phyloP scores from a whole-genome alignment of 2,113 vertebrate species.

The Chloropsis cyanopogon region DNA sequence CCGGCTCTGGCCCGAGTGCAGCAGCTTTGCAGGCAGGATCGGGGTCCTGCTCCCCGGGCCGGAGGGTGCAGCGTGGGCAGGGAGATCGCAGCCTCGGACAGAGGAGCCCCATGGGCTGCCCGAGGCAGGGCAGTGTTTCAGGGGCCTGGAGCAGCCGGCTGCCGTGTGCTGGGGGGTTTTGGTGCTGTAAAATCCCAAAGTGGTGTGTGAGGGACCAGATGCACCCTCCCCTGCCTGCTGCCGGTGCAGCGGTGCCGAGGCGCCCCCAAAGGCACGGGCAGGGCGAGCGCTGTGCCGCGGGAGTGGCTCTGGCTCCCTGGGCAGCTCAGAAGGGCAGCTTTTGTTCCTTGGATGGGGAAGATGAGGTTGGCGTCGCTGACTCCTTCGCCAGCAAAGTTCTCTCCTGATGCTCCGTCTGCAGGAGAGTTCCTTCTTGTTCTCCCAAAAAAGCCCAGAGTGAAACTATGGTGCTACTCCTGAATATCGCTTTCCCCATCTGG shows the following conservation, averaged over 20 bases:
- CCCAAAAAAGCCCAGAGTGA: background rate
- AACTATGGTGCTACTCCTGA: background rate
- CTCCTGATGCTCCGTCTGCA: background rate
- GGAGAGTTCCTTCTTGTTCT: background rate
- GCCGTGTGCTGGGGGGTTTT: rapidly evolving
- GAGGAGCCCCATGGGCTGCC: background rate
- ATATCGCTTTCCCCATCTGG: constrained; percentile 16
- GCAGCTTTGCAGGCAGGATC: background rate
- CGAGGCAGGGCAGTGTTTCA: background rate
- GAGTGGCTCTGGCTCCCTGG: background rate
- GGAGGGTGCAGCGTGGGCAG: rapidly evolving
- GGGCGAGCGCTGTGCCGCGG: rapidly evolving
- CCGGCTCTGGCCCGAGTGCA: rapidly evolving
- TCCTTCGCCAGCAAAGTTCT: background rate
- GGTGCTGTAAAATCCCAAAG: background rate
- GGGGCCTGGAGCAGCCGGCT: background rate
- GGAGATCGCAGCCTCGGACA: rapidly evolving
- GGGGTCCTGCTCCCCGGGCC: background rate
- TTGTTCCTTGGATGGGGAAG: background rate
- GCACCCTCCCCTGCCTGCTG: rapidly evolving
- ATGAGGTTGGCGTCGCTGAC: rapidly evolving
- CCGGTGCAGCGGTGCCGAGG: rapidly evolving
- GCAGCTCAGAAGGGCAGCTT: background rate
- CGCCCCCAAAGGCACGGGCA: rapidly evolving
- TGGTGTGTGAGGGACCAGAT: rapidly evolving